Evolutionary conservation across 2,888 invertebrate species (phyloP), one percentile per base, ranked within the genome.

Genomic region (Elegia similella): DNA sequence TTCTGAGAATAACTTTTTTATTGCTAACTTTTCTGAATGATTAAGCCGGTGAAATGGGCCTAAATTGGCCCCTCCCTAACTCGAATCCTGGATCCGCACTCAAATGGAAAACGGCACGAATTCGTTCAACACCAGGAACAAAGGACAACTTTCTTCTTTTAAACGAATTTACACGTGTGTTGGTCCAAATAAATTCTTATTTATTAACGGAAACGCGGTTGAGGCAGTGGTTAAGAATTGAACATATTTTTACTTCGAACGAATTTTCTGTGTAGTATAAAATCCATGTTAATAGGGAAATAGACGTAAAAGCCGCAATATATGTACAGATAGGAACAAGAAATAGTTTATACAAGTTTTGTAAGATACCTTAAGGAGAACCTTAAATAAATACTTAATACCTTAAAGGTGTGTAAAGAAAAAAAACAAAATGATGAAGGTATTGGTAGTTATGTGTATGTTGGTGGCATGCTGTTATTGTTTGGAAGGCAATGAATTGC

Each of bases 111-210:
- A 67, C 73, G 70, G 63, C 75, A 73, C 72, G 69, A 73, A 84
- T 86, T 83, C 80, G 81, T 82, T 83, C 77, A 74, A 82, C 68
- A 68, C 65, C 78, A 72, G 80, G 77, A 86, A 89, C 89, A 89
- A 89, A 80, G 75, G 63, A 68, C 57, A 75, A 82, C 88, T 88
- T 88, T 89, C 88, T 79, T 84, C 75, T 65, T 60, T 65, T 70
- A 68, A 75, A 78, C 72, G 73, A 82, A 83, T 85, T 79, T 79
- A 82, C 76, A 63, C 68, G 71, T 66, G 67, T 62, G 52, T 65
- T 70, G 67, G 69, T 65, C 65, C 67, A 65, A 68, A 74, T 69
- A 69, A 66, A 75, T 68, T 68, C 80, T 82, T 86, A 87, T 86
- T 86, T 86, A 86, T 80, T 80, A 72, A 75, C 73, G 57, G 66